phyloP scores from a whole-genome alignment of 1,140 invertebrate species.

The Zeugodacus cucurbitae region DNA sequence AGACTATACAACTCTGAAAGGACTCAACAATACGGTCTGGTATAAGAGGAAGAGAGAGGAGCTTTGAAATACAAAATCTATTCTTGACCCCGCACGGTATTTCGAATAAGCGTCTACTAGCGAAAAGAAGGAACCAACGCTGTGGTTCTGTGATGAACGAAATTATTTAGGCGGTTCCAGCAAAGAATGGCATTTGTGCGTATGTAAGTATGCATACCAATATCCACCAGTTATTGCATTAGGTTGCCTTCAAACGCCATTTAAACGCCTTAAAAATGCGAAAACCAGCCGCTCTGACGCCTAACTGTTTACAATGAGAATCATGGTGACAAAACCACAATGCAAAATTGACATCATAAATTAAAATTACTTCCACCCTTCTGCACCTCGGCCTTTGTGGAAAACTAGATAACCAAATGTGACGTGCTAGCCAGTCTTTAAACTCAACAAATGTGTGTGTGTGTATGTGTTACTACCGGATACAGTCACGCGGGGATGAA shows the following conservation, averaged over 20 bases:
- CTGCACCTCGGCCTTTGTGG: conserved; percentile 50
- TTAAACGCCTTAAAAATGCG: conserved; percentile 3
- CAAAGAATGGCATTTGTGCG: too few relatives aligned
- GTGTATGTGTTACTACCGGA: not conserved
- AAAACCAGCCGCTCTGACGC: not conserved
- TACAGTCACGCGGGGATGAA: not conserved
- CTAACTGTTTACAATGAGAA: not conserved
- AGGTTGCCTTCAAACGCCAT: conserved; percentile 6
- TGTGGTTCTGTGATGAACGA: not conserved
- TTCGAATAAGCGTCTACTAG: not conserved
- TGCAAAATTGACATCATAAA: conserved; percentile 63
- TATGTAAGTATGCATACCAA: not conserved
- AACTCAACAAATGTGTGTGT: not conserved
- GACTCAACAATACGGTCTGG: not conserved
- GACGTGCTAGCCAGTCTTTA: not conserved
- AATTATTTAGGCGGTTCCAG: not conserved
- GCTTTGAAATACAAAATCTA: not conserved
- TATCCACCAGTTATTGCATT: not conserved
- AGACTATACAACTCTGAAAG: not conserved
- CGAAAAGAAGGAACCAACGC: not conserved
- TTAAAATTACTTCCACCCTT: conserved; percentile 65
- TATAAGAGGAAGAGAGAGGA: not conserved
- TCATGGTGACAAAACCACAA: conserved; percentile 35
- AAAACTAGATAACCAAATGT: conserved; percentile 49
- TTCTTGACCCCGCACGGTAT: not conserved